Base-by-base conservation (phyloP, 2,797 vertebrate species). In the Parauchenoglanis punctatus region DNA sequence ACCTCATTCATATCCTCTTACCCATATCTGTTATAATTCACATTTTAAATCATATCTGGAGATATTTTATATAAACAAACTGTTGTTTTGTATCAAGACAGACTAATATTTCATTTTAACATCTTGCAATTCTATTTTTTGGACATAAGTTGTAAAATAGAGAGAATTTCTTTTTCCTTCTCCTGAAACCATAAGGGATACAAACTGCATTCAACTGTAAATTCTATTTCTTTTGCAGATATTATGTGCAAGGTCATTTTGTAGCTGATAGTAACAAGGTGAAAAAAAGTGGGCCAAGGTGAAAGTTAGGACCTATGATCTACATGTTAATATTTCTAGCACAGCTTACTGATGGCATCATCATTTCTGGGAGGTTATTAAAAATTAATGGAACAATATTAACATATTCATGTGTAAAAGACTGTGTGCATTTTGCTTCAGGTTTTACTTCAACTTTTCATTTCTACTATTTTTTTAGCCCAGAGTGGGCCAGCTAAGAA, bases 161-260 rank as follows among this genome's bases (percentile, higher is more conserved):
- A 76, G 44, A 6, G 54, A 7, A 2, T 4, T 35, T 35, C 35
- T 56, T 2, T 56, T 58, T 54, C 35, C 3, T 20, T n/a, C 49
- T 77, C 58, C 58, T 2, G 15, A 54, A 35, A 78, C 13, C 17
- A 25, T 2, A 61, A 8, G 28, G 28, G 28, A 58, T 59, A 23
- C 7, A 80, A 58, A 25, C 4, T 40, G 0, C 17, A 23, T 58
- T 80, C 25, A 40, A 58, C 15, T 25, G 4, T 25, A 44, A 61
- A 59, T 25, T 10, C 78, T 81, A 13, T 81, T 61, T 61, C 61
- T 61, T 61, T 4, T 13, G 5, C 35, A 25, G 31, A 59, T 31
- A 81, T 81, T 81, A 59, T 61, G 31, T 44, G 61, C 78, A 81
- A 59, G 56, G 28, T 81, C 20, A 40, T 61, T 81, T 17, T 61